Percentiles rank a stretch among this genome's conserved stretches.
Evolutionary conservation across 2,113 vertebrate genomes (phyloP).

Genomic region (Hirundichthys speculiger): DNA sequence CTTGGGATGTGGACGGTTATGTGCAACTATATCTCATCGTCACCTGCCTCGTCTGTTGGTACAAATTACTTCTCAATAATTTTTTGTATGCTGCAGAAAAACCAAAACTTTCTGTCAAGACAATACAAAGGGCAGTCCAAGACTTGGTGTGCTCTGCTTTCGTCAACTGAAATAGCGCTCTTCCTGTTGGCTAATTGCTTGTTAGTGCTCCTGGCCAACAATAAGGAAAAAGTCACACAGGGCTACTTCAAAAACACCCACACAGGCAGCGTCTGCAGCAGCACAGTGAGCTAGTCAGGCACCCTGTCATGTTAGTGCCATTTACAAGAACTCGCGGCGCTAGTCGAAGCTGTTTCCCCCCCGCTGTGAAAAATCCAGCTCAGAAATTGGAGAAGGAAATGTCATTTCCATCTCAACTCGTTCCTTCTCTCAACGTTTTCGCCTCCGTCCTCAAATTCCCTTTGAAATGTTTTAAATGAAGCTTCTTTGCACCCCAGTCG

Average conservation of each 20-base stretch:
- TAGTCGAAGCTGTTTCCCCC: conserved; percentile 2
- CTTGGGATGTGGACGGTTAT: not conserved
- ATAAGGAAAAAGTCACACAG: conserved; percentile 47
- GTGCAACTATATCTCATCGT: not conserved
- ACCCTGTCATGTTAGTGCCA: conserved; percentile 25
- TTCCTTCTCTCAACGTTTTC: not conserved
- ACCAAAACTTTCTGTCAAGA: conserved; percentile 19
- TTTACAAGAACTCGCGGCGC: conserved; percentile 37
- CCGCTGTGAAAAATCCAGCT: conserved; percentile 18
- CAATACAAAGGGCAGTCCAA: conserved; percentile 5
- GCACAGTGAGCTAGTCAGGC: conserved; percentile 32
- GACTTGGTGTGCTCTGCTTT: conserved; percentile 34
- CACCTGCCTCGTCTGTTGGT: conserved; percentile 8
- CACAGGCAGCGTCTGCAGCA: conserved; percentile 48
- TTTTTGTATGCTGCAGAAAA: conserved; percentile 18
- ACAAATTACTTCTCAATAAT: conserved; percentile 43
- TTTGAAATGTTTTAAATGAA: not conserved
- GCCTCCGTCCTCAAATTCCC: not conserved
- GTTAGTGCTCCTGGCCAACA: conserved; percentile 56
- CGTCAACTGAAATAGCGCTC: conserved; percentile 36
- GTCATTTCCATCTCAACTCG: not conserved
- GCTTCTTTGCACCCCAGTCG: not conserved
- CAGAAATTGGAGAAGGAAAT: not conserved
- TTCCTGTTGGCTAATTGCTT: conserved; percentile 65
- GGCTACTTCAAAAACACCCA: conserved; percentile 57